Base-by-base conservation (phyloP, 2,797 vertebrate species). In the Choloepus didactylus region DNA sequence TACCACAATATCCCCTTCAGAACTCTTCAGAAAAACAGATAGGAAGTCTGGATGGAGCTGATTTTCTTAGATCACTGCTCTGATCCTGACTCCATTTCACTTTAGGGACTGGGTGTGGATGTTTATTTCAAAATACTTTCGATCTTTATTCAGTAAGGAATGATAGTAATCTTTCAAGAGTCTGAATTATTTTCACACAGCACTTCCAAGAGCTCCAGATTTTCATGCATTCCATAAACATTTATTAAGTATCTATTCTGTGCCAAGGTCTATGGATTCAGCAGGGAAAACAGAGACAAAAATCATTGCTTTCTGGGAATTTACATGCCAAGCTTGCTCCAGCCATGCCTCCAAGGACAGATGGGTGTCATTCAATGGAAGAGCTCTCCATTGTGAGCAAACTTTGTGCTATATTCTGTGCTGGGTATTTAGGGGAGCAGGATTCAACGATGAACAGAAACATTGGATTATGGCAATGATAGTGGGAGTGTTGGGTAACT, bases 161-260 rank as follows among this genome's bases (percentile, higher is more conserved):
- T 41, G 56, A 35, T 16, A 60, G 2, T 62, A 18, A 23, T 25
- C 75, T 70, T 95, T 72, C 31, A 93, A 35, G 59, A 59, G 41
- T 41, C 35, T 69, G 15, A 72, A 35, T 75, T 75, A 79, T 89
- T 86, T 70, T 76, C 79, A 77, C 11, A 2, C 51, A 81, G 56
- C 9, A 59, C 46, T 25, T 73, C 23, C 87, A 66, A 62, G n/a
- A 35, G 16, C 19, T 88, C 10, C 10, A 73, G 8, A 4, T 69
- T 95, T 80, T 77, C 11, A n/a, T 46, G 75, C 1, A 44, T 25
- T 72, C 25, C 60, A 18, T 16, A 46, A 82, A 19, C 25, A 67
- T 82, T 91, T 62, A 89, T 91, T 75, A 91, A 90, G 10, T 5
- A n/a, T n/a, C n/a, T 84, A 29, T 12, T 91, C 2, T 84, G 31